Base-by-base conservation (phyloP, 1,140 invertebrate genomes). In the Spodoptera litura region DNA sequence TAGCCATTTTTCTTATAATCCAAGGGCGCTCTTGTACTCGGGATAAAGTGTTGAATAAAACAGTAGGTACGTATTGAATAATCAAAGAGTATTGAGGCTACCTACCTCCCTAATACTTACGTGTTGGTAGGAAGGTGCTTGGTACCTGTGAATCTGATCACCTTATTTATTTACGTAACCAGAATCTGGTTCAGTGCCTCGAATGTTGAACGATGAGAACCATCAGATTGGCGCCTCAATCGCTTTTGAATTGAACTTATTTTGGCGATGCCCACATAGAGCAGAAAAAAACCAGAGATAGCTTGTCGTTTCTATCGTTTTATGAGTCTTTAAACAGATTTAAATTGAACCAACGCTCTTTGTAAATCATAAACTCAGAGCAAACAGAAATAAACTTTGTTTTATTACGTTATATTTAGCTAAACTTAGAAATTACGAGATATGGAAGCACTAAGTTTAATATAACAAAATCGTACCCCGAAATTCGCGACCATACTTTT, bases 41-140 rank as follows among this genome's bases (percentile, higher is more conserved):
- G 70, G 55, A 58, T 72, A 59, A 44, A 58, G 53, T 56, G 15
- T 74, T 74, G 72, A 74, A 74, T 74, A 74, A 61, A 61, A 74
- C 58, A 74, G 71, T 61, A 51, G 38, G 56, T 44, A 11, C 70
- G 52, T 72, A 59, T 61, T 74, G 61, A 74, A 74, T 74, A 74
- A 74, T 61, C 56, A 73, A 73, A 31, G 71, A 58, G 72, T 74
- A 74, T 74, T 44, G 72, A 74, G 27, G 38, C 72, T 25, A 31
- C 31, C 27, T 15, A 20, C 35, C 44, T 5, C 27, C 52, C 13
- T 56, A 9, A 44, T 74, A 59, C 55, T 13, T 49, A 51, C 56
- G 25, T 73, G 38, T 44, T 44, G 11, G 35, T 20, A 12, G 4
- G n/a, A 49, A 49, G 62, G 62, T 66, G 25, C 38, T 49, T 51